These are phyloP conservation scores for Oscheius sp. DNA, from an alignment of 2,888 invertebrate genomes.

Conservation along the genomic window DNA sequence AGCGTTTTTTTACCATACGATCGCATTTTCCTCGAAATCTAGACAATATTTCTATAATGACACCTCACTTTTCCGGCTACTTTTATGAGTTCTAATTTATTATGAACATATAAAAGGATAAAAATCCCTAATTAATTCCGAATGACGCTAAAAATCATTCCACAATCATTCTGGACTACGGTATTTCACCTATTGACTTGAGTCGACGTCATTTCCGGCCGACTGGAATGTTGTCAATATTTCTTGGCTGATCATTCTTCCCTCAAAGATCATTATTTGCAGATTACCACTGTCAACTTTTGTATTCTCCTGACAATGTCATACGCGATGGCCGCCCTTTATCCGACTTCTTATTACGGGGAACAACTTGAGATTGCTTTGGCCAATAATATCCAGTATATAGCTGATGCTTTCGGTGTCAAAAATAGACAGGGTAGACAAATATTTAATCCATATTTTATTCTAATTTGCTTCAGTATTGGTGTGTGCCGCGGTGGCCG, in stretches of 20 bases:
- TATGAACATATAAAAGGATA: too few species aligned
- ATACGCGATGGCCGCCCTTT: conserved; percentile 45
- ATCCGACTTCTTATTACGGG: conserved; percentile 49
- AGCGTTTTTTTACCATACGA: too few species aligned
- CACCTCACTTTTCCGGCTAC: too few species aligned
- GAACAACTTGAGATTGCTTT: conserved; percentile 49
- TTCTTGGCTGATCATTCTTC: not conserved
- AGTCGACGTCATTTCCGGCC: conserved; percentile 1
- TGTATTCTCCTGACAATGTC: conserved; percentile 50
- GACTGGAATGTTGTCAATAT: conserved; percentile 13
- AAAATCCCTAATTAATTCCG: too few species aligned
- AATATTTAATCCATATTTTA: not conserved
- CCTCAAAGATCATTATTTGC: not conserved
- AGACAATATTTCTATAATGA: too few species aligned
- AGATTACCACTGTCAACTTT: conserved; percentile 52
- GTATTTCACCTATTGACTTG: not conserved
- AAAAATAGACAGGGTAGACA: conserved; percentile 17
- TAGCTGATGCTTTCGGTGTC: not conserved
- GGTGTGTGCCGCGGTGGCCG: not conserved
- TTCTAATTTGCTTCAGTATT: not conserved
- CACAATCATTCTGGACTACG: too few species aligned
- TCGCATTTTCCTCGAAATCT: too few species aligned
- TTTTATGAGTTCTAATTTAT: too few species aligned
- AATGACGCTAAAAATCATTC: too few species aligned
- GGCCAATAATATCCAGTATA: not conserved